Evolutionary conservation across 2,888 invertebrate species (phyloP).

Genomic region (Pseudococcus viburni): DNA sequence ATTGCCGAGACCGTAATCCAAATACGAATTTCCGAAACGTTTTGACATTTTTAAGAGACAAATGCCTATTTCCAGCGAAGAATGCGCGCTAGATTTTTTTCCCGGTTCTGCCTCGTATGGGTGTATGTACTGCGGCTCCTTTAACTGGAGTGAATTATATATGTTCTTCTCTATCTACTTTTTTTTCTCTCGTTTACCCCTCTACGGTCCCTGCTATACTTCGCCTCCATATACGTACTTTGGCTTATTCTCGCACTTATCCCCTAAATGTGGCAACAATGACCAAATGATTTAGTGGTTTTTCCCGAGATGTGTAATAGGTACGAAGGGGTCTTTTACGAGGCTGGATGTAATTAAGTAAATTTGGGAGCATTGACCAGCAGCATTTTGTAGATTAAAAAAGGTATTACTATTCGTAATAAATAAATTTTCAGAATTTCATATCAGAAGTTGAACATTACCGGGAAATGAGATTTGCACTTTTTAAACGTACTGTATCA

Average conservation of each 20-base stretch:
- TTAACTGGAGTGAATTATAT: slow-evolving; percentile 48
- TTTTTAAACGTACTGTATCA: no score
- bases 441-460: background rate
- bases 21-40: slow-evolving; percentile 53
- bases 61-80: slow-evolving; percentile 47
- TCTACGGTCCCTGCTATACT: background rate
- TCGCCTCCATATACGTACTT: background rate
- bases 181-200: background rate
- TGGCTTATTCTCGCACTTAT: slow-evolving; percentile 4
- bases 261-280: background rate
- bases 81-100: slow-evolving; percentile 35
- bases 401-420: no score
- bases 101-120: background rate
- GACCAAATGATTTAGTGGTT: slow-evolving; percentile 6
- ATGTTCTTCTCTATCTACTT: slow-evolving; percentile 6
- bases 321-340: background rate
- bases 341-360: background rate
- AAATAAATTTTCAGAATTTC: background rate
- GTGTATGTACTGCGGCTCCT: background rate
- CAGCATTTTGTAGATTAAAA: background rate
- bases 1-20: slow-evolving; percentile 49
- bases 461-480: no score
- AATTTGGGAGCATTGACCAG: background rate
- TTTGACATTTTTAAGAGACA: slow-evolving; percentile 52
- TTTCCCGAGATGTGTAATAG: background rate